Evolutionary conservation across 2,888 invertebrate species (phyloP).

Genomic region (Sepiola atlantica): DNA sequence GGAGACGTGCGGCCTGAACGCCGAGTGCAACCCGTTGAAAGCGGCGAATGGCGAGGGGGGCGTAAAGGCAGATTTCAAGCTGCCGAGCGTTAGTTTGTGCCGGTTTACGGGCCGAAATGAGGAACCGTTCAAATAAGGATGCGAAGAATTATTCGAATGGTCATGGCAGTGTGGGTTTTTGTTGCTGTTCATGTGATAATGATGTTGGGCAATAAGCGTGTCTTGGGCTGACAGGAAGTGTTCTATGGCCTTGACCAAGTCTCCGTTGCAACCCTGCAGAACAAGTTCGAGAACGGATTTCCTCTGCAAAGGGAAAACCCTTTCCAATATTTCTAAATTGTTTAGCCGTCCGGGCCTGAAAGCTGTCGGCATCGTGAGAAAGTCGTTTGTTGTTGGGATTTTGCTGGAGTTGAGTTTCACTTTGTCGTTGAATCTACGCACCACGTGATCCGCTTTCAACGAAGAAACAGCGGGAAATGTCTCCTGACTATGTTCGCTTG

Average conservation of each 20-base stretch:
- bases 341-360: constrained; percentile 77
- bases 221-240: constrained; percentile 80
- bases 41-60: constrained; percentile 64
- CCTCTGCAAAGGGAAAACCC: constrained; percentile 89
- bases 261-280: constrained; percentile 92
- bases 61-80: constrained; percentile 73
- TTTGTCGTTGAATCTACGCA: not conserved
- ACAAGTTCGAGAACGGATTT: constrained; percentile 92
- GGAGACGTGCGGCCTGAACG: constrained; percentile 65
- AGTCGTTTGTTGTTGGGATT: not conserved
- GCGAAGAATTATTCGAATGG: constrained; percentile 48
- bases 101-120: constrained; percentile 54
- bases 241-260: constrained; percentile 91
- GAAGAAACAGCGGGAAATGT: not conserved
- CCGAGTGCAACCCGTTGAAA: constrained; percentile 65
- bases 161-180: constrained; percentile 47
- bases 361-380: constrained; percentile 60
- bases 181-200: not conserved
- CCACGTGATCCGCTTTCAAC: not conserved
- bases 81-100: constrained; percentile 55
- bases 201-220: constrained; percentile 66
- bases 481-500: constrained; percentile 39
- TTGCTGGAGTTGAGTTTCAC: not conserved
- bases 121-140: constrained; percentile 56
- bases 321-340: constrained; percentile 85